Evolutionary conservation across 2,113 vertebrate genomes (phyloP).

Genomic region (Bungarus multicinctus): DNA sequence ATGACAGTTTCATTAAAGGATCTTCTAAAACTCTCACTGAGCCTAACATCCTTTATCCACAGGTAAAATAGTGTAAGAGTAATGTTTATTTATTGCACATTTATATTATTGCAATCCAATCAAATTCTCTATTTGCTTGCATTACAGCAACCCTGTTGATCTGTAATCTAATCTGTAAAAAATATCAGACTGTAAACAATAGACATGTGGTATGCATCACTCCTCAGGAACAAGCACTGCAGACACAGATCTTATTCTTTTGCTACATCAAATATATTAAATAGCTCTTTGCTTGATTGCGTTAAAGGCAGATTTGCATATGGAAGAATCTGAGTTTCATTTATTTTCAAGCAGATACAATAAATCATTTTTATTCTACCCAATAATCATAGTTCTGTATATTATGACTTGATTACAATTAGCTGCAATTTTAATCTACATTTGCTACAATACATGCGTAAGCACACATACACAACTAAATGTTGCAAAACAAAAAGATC

Average conservation of each 20-base stretch:
- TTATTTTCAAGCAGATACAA: background rate
- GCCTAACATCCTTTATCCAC: too few species aligned
- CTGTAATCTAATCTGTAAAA: too few species aligned
- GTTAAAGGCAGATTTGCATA: background rate
- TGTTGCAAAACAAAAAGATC: background rate
- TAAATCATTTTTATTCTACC: background rate
- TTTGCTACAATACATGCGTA: too few species aligned
- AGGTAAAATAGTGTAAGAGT: background rate
- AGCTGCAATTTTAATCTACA: background rate
- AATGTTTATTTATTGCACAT: background rate
- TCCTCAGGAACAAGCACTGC: background rate
- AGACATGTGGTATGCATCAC: background rate
- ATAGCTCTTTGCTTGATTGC: background rate
- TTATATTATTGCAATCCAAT: background rate
- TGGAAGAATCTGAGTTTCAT: background rate
- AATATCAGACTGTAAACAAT: background rate
- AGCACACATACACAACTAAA: background rate
- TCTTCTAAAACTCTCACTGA: background rate
- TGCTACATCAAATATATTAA: background rate
- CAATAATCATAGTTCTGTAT: background rate
- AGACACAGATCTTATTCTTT: background rate
- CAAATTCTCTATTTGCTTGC: background rate
- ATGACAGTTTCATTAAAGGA: background rate
- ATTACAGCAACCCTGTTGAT: background rate
- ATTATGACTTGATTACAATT: background rate